Evolutionary conservation across 2,113 vertebrate species (phyloP).

Genomic region (Syngnathus floridae): DNA sequence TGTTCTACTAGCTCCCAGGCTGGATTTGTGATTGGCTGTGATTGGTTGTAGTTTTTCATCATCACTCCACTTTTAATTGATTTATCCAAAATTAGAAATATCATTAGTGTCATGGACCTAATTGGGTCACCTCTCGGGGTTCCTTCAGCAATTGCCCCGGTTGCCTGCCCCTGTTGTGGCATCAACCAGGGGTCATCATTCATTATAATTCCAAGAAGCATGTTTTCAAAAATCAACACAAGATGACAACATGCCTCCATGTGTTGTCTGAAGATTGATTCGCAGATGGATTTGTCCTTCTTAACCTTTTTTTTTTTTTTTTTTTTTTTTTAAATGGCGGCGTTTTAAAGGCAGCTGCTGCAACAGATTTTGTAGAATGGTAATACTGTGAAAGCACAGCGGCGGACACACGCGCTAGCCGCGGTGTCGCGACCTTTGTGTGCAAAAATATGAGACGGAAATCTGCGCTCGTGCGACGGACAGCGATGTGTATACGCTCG

Average conservation of each 20-base stretch:
- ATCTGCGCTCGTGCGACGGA: constrained; percentile 3
- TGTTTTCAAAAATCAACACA: constrained; percentile 22
- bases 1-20: background rate
- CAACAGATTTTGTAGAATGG: constrained; percentile 29
- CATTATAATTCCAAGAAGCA: constrained; percentile 8
- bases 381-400: constrained; percentile 14
- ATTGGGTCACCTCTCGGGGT: too few relatives aligned
- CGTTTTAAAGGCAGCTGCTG: constrained; percentile 38
- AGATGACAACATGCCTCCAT: constrained; percentile 28
- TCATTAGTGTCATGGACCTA: too few relatives aligned
- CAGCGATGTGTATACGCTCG: background rate
- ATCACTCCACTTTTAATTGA: too few relatives aligned
- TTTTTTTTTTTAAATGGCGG: constrained; percentile 35
- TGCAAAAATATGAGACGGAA: constrained; percentile 26
- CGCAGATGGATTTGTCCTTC: constrained; percentile 49
- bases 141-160: background rate
- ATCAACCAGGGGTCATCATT: background rate
- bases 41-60: too few relatives aligned
- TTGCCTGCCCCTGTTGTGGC: background rate
- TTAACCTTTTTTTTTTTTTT: constrained; percentile 42
- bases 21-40: background rate
- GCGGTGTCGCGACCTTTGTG: constrained; percentile 20
- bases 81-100: too few relatives aligned
- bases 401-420: background rate
- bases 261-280: constrained; percentile 45